These are phyloP conservation scores for Lasius platythorax DNA, from an alignment of 2,888 invertebrate genomes.

Conservation along the genomic window DNA sequence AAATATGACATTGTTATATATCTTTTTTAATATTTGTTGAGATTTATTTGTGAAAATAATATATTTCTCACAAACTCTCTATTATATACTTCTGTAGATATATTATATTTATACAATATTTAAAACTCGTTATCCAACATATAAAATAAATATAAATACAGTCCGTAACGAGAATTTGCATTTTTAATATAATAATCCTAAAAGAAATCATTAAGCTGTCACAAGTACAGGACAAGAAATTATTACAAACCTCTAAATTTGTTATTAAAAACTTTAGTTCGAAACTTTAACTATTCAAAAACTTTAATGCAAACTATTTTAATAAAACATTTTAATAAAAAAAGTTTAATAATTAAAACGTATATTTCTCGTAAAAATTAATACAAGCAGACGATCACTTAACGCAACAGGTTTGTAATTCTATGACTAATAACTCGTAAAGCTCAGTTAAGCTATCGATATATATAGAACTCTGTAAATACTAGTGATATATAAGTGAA, in stretches of 20 bases:
- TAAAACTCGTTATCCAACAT: background rate
- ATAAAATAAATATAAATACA: background rate
- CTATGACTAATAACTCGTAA: slow-evolving; percentile 48
- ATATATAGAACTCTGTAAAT: background rate
- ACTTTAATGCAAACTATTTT: background rate
- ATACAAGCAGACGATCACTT: slow-evolving; percentile 40
- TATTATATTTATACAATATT: background rate
- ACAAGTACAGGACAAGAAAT: background rate
- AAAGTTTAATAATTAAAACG: background rate
- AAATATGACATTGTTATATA: background rate
- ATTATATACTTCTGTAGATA: background rate
- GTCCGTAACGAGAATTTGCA: background rate
- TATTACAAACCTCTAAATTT: background rate
- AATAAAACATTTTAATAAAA: background rate
- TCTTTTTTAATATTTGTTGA: background rate
- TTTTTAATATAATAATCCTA: background rate
- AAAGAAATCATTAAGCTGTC: background rate
- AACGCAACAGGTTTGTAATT: slow-evolving; percentile 72
- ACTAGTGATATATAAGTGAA: slow-evolving; percentile 28
- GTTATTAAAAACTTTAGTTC: background rate
- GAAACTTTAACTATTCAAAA: background rate
- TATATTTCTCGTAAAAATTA: slow-evolving; percentile 45
- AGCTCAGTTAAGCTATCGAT: slow-evolving; percentile 39
- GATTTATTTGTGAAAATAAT: background rate
- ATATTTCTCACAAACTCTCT: background rate